A percentile compares a stretch with the other conserved stretches of the same genome.
phyloP scores from a whole-genome alignment of 64 coral and sea anemone species.

The Catalaphyllia jardinei region DNA sequence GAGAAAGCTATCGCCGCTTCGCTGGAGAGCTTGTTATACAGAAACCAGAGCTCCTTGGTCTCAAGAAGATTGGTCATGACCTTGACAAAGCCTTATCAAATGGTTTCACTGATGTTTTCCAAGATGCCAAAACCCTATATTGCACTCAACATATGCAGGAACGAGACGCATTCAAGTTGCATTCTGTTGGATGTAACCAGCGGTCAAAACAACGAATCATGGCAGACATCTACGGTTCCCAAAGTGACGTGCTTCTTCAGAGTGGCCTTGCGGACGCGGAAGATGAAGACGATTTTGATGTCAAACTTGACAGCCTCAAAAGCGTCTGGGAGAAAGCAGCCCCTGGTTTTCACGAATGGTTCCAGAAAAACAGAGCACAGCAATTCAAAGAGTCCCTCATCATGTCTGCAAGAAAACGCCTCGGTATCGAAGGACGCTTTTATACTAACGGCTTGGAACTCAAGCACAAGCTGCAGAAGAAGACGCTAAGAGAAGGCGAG shows the following conservation, averaged over 20 bases:
- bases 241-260: too few relatives aligned
- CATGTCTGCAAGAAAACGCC: slow-evolving; percentile 7
- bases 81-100: slow-evolving; percentile 57
- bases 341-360: slow-evolving; percentile 53
- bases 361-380: slow-evolving; percentile 23
- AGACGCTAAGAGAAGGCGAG: slow-evolving; percentile 35
- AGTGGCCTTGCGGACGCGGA: too few relatives aligned
- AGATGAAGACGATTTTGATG: too few relatives aligned
- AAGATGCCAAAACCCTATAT: slow-evolving; percentile 36
- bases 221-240: slow-evolving; percentile 67
- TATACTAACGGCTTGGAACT: slow-evolving; percentile 62
- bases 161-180: too few relatives aligned
- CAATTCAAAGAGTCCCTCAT: slow-evolving; percentile 39
- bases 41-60: slow-evolving; percentile 20
- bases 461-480: slow-evolving; percentile 70
- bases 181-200: too few relatives aligned
- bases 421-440: slow-evolving; percentile 60
- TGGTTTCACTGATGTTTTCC: slow-evolving; percentile 43
- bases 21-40: too few relatives aligned
- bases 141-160: slow-evolving; percentile 66
- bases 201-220: too few relatives aligned
- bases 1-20: too few relatives aligned
- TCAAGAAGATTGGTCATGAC: slow-evolving; percentile 58
- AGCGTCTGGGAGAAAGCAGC: slow-evolving; percentile 43
- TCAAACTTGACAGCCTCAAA: too few relatives aligned